Evolutionary conservation across 2,888 invertebrate species (phyloP).

Genomic region (Zaprionus obscuricornis): DNA sequence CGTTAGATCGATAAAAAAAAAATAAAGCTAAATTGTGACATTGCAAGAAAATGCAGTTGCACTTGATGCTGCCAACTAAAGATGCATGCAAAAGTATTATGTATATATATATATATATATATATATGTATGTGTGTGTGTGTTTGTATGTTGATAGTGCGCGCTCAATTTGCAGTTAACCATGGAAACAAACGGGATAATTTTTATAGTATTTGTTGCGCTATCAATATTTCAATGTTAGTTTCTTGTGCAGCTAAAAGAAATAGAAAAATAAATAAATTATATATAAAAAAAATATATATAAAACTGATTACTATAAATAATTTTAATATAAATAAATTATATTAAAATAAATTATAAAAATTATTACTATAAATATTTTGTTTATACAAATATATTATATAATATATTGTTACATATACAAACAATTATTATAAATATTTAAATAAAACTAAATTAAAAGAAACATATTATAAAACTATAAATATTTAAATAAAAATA

Average conservation of each 20-base stretch:
- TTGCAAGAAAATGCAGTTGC: conserved; percentile 82
- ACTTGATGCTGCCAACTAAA: conserved; percentile 80
- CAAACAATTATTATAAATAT: background rate
- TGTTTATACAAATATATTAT: background rate
- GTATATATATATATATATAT: no score
- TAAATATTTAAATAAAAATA: background rate
- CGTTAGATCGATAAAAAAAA: conserved; percentile 53
- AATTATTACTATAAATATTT: no score
- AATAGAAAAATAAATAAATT: background rate
- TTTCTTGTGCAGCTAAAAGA: no score
- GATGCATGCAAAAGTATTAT: conserved; percentile 50
- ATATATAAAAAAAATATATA: no score
- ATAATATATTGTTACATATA: no score
- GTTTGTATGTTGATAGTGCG: no score
- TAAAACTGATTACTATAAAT: background rate
- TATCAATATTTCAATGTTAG: no score
- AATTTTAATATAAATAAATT: background rate
- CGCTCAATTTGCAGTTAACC: conserved; percentile 60
- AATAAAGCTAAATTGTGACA: conserved; percentile 68
- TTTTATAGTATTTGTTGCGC: conserved; percentile 15
- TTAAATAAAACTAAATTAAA: no score
- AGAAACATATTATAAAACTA: background rate
- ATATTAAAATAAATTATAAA: no score
- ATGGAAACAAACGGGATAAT: conserved; percentile 58
- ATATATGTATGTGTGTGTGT: no score